Percentiles rank a stretch among this genome's conserved stretches.
phyloP scores from a whole-genome alignment of 2,888 invertebrate genomes.

The Heliconius hortense region DNA sequence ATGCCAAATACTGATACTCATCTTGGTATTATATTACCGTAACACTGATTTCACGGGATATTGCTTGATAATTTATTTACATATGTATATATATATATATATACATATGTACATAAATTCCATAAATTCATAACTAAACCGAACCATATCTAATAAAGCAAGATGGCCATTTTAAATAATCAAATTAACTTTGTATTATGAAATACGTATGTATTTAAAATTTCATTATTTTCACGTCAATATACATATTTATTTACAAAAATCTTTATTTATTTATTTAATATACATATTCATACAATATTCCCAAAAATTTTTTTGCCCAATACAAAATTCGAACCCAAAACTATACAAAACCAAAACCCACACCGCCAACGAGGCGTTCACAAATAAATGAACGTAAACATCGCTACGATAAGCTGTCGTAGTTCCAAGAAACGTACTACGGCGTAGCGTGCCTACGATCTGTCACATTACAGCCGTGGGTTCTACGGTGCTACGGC shows the following conservation, averaged over 20 bases:
- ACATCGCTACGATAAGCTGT: constrained; percentile 15
- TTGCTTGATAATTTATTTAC: neutral
- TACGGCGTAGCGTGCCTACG: constrained; percentile 62
- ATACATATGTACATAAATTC: neutral
- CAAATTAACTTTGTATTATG: too few relatives aligned
- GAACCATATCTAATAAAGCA: too few relatives aligned
- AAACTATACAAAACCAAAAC: neutral
- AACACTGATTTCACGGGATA: neutral
- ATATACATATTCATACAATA: too few relatives aligned
- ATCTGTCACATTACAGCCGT: constrained; percentile 59
- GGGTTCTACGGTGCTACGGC: constrained; percentile 61
- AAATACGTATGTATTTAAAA: too few relatives aligned
- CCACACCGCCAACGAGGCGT: neutral
- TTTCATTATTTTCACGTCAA: too few relatives aligned
- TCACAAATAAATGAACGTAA: constrained; percentile 8
- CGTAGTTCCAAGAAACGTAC: constrained; percentile 27
- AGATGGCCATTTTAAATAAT: too few relatives aligned
- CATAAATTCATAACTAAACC: too few relatives aligned
- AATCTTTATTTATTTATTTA: too few relatives aligned
- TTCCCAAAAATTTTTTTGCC: neutral
- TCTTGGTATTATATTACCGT: neutral
- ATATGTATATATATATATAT: neutral
- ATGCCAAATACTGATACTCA: neutral
- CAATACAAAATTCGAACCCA: neutral
- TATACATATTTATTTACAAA: too few relatives aligned